A percentile compares a stretch with the other conserved stretches of the same genome.
These are phyloP conservation scores for Carterocephalus palaemon DNA, from an alignment of 2,888 invertebrate genomes.

Conservation along the genomic window DNA sequence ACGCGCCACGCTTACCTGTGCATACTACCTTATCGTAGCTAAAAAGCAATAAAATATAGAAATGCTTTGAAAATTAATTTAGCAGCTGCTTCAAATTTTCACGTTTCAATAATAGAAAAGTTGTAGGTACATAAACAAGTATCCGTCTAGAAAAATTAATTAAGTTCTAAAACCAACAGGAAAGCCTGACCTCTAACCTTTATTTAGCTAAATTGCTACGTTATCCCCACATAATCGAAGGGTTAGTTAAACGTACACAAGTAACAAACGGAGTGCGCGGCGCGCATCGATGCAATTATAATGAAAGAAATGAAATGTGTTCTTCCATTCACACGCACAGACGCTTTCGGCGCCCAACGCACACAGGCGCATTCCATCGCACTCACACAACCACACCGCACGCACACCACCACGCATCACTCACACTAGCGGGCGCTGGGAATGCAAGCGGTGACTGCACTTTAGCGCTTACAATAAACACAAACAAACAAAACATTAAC, in stretches of 20 bases:
- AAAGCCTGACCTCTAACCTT: slow-evolving; percentile 8
- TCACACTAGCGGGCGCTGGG: slow-evolving; percentile 60
- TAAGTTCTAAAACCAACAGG: not conserved
- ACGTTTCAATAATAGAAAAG: not conserved
- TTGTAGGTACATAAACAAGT: too few relatives aligned
- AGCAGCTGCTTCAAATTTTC: slow-evolving; percentile 4
- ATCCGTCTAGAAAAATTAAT: slow-evolving; percentile 5
- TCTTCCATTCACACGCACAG: slow-evolving; percentile 78
- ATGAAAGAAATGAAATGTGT: slow-evolving; percentile 72
- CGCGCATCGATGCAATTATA: slow-evolving; percentile 78
- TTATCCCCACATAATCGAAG: slow-evolving; percentile 50
- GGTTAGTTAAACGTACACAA: slow-evolving; percentile 58
- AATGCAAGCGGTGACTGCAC: slow-evolving; percentile 79
- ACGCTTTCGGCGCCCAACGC: slow-evolving; percentile 64
- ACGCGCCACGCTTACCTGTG: slow-evolving; percentile 69
- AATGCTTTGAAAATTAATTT: slow-evolving; percentile 48
- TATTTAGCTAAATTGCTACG: slow-evolving; percentile 35
- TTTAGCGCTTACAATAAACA: slow-evolving; percentile 76
- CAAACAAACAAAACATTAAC: slow-evolving; percentile 76
- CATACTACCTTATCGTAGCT: slow-evolving; percentile 67
- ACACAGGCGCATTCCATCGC: slow-evolving; percentile 34
- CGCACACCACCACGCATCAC: slow-evolving; percentile 50
- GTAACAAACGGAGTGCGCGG: slow-evolving; percentile 54
- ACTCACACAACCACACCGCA: slow-evolving; percentile 52
- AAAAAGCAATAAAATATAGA: slow-evolving; percentile 70